Percentiles rank a stretch among this genome's conserved stretches.
phyloP scores from a whole-genome alignment of 2,888 invertebrate species.

The Ephialtes manifestator region DNA sequence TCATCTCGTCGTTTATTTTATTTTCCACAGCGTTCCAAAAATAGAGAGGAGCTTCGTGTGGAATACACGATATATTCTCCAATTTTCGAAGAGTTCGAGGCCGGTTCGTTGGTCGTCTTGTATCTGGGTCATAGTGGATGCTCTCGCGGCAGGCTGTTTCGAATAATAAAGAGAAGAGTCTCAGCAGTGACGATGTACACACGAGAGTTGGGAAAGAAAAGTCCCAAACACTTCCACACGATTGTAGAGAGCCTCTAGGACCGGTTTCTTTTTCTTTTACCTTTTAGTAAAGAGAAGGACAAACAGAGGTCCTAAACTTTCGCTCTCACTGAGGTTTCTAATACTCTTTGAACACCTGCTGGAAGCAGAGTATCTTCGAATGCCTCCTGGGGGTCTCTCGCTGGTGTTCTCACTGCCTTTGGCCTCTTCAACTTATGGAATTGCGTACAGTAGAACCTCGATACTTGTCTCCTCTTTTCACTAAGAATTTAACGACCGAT shows the following conservation, averaged over 20 bases:
- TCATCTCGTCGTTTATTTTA: conserved; percentile 37
- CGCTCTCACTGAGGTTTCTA: conserved; percentile 45
- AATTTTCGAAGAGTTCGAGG: conserved; percentile 48
- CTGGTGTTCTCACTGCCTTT: not conserved
- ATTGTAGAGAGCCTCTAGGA: not conserved
- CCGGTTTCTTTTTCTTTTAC: conserved; percentile 43
- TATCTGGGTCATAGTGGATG: conserved; percentile 49
- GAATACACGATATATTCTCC: conserved; percentile 48
- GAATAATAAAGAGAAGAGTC: conserved; percentile 42
- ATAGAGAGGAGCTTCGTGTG: conserved; percentile 5
- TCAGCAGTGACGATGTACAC: not conserved
- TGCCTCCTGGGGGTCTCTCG: conserved; percentile 20
- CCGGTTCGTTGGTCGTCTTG: not conserved
- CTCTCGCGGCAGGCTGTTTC: conserved; percentile 13
- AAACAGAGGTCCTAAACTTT: conserved; percentile 1
- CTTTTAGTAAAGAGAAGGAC: not conserved
- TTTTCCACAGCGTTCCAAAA: not conserved
- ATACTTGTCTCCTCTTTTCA: not conserved
- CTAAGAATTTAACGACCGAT: too few relatives aligned
- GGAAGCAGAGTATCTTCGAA: conserved; percentile 4
- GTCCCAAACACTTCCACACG: conserved; percentile 2
- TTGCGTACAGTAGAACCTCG: not conserved
- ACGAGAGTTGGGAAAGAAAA: conserved; percentile 34
- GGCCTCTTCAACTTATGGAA: conserved; percentile 7
- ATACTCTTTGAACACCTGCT: conserved; percentile 48